Conservation (phyloP, 2,888 invertebrate genomes). For the Drosophila anomalata region DNA sequence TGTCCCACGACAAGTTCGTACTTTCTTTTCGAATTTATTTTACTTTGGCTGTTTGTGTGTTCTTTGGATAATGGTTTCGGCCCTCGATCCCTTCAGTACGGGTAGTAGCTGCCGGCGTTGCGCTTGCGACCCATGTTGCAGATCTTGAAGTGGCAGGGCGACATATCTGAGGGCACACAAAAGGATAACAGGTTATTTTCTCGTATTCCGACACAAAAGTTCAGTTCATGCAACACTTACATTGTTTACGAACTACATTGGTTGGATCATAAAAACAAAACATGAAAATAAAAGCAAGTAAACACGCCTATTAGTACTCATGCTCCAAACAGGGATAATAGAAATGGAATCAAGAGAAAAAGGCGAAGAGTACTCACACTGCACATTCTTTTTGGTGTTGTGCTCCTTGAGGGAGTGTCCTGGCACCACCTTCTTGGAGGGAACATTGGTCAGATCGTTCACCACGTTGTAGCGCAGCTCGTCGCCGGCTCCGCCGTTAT, state of each 20-base stretch:
- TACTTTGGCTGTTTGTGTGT: conserved; percentile 29
- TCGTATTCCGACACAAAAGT: not conserved
- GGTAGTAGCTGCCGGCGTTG: conserved; percentile 68
- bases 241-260: conserved; percentile 73
- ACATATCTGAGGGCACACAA: conserved; percentile 85
- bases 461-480: conserved; percentile 37
- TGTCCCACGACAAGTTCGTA: conserved; percentile 40
- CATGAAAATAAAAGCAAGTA: conserved; percentile 44
- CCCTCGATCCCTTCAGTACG: conserved; percentile 28
- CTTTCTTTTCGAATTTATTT: conserved; percentile 23
- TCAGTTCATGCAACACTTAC: conserved; percentile 75
- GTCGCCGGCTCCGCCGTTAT: conserved; percentile 43
- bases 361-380: conserved; percentile 75
- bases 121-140: conserved; percentile 89
- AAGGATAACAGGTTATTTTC: not conserved
- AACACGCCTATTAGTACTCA: conserved; percentile 39
- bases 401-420: conserved; percentile 70
- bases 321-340: conserved; percentile 40
- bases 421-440: conserved; percentile 62
- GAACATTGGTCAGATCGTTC: conserved; percentile 59
- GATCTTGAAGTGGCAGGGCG: conserved; percentile 88
- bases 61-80: not conserved
- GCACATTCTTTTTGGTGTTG: conserved; percentile 81
- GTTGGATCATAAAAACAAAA: conserved; percentile 32
- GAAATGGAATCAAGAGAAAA: not conserved